Evolutionary conservation across 2,113 vertebrate genomes (phyloP).

Genomic region (Porphyrio hochstetteri): DNA sequence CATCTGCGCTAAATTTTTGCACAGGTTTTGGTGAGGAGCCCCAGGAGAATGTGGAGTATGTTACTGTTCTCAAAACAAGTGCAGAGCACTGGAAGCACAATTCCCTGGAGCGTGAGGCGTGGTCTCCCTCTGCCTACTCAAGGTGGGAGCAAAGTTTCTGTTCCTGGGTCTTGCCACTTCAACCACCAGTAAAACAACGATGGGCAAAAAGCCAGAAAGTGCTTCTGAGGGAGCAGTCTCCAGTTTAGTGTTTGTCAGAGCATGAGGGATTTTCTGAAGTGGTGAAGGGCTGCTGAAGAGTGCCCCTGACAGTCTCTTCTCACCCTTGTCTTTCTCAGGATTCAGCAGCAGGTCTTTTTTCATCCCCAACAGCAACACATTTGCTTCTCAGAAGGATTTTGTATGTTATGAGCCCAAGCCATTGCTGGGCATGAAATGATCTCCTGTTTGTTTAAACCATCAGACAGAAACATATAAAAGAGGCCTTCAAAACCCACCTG

Average conservation of each 20-base stretch:
- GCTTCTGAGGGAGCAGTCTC: background rate
- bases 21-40: background rate
- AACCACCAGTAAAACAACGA: background rate
- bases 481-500: accelerated
- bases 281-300: background rate
- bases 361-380: background rate
- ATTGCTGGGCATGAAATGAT: accelerated
- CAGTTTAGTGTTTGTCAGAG: accelerated
- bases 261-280: background rate
- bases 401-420: accelerated
- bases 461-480: background rate
- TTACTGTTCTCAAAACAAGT: background rate
- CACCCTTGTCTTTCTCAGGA: accelerated
- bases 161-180: background rate
- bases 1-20: background rate
- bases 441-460: too few species aligned
- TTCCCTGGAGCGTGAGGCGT: accelerated
- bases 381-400: background rate
- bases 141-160: accelerated
- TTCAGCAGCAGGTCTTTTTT: background rate
- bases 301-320: too few species aligned
- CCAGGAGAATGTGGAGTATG: accelerated
- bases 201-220: background rate
- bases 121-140: background rate
- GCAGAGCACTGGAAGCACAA: background rate